Percentiles rank a stretch among this genome's conserved stretches.
These are phyloP conservation scores for Agelastica alni DNA, from an alignment of 2,888 invertebrate species.

Conservation along the genomic window DNA sequence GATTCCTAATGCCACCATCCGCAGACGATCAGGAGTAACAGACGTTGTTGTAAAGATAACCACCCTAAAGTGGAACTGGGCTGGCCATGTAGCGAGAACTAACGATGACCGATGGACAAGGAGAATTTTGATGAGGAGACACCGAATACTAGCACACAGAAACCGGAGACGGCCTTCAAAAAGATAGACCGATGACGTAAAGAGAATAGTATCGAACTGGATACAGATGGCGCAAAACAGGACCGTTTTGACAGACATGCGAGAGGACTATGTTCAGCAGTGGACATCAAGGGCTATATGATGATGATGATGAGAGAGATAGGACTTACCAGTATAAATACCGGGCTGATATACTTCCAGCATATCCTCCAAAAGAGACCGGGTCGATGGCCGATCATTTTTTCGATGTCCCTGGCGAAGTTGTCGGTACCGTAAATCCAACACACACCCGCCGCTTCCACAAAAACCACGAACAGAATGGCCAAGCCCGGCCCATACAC, in stretches of 20 bases:
- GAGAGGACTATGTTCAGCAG: not conserved
- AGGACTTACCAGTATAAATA: constrained; percentile 78
- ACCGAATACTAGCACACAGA: not conserved
- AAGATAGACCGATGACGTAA: not conserved
- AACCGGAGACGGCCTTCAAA: not conserved
- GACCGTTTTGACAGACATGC: not conserved
- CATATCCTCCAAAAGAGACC: constrained; percentile 81
- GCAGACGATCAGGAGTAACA: not conserved
- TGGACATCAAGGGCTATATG: not conserved
- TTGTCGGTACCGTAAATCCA: constrained; percentile 87
- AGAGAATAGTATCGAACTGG: not conserved
- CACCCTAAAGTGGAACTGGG: not conserved
- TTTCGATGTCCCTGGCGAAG: constrained; percentile 78
- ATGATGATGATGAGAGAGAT: not conserved
- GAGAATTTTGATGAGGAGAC: too few relatives aligned
- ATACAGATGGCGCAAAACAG: not conserved
- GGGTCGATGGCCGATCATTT: constrained; percentile 81
- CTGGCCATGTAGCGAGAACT: not conserved
- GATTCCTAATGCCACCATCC: not conserved
- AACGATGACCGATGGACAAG: not conserved
- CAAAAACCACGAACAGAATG: constrained; percentile 87
- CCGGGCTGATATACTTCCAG: constrained; percentile 86
- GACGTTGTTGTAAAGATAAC: not conserved
- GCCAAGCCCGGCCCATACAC: constrained; percentile 87
- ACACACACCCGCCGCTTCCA: constrained; percentile 87